Evolutionary conservation across 2,113 vertebrate genomes (phyloP), one percentile per base, ranked within the genome.

Genomic region (Vidua macroura): DNA sequence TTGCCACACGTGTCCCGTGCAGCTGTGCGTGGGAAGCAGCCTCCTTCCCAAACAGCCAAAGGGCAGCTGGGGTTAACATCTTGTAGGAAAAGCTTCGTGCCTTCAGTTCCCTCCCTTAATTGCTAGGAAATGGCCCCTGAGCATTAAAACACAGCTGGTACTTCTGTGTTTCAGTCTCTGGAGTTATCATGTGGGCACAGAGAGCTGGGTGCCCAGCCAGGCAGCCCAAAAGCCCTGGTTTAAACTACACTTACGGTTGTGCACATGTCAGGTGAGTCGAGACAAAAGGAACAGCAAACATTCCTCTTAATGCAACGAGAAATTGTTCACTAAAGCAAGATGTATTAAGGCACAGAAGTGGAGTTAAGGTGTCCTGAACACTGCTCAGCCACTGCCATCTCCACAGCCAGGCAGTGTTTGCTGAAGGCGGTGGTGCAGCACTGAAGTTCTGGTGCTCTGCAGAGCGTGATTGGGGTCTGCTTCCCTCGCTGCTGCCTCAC

Each of bases 41-140:
- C 80, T 48, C 16, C 14, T 72, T 87, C 52, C 33, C 77, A 77
- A 95, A 39, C 1, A 43, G 70, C 55, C 28, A 59, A 74, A 62
- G 73, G 52, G 68, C 52, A 79, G 51, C 68, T 86, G 25, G 76
- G 31, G 56, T 91, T 93, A 94, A 87, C 51, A 37, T 43, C n/a
- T 55, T 64, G 14, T 39, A 37, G 55, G 76, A 95, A 93, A 52
- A 96, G n/a, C 35, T 31, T 78, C 63, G 3, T 76, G 59, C 18
- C 63, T 74, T 86, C 51, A 87, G 77, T 86, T 92, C 49, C 95
- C 72, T 59, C 11, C 43, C 41, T 92, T 96, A 91, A 94, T 82
- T 85, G 59, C 94, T 23, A 73, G 43, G 37, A 96, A 97, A 95
- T 51, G 52, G n/a, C 41, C 72, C 39, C 37, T 53, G 52, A 58